These are phyloP conservation scores for Parazoanthus swiftii DNA, from an alignment of 92 coral and sea anemone species.

Conservation along the genomic window DNA sequence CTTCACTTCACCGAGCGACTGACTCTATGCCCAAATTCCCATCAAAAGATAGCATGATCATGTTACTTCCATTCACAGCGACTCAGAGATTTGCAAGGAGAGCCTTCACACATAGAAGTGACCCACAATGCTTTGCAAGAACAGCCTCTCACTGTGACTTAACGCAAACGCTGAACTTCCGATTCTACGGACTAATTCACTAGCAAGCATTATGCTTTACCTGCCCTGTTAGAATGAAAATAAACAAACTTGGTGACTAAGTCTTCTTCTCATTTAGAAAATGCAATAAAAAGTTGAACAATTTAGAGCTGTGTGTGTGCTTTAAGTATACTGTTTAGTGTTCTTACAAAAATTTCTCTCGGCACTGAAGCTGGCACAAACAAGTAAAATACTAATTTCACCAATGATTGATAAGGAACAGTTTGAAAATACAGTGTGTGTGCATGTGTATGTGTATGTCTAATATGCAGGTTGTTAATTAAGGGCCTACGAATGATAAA, in stretches of 20 bases:
- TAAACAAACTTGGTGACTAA: conserved; percentile 37
- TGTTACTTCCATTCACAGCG: conserved; percentile 42
- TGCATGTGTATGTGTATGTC: too few relatives aligned
- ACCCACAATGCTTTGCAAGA: conserved; percentile 42
- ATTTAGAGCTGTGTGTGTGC: not conserved
- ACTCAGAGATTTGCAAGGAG: conserved; percentile 41
- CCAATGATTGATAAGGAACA: not conserved
- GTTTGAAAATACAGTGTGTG: not conserved
- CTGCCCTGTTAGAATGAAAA: conserved; percentile 71
- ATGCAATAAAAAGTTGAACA: not conserved
- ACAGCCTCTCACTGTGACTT: conserved; percentile 44
- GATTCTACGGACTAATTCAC: conserved; percentile 38
- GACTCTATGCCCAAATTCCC: conserved; percentile 42
- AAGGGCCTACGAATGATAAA: too few relatives aligned
- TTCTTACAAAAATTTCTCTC: not conserved
- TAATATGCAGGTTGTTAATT: too few relatives aligned
- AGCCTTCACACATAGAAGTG: conserved; percentile 44
- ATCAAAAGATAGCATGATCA: conserved; percentile 44
- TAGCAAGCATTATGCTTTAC: conserved; percentile 47
- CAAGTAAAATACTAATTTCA: too few relatives aligned
- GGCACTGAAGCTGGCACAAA: not conserved
- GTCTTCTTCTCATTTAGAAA: conserved; percentile 10
- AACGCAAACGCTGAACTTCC: conserved; percentile 43
- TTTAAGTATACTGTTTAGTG: not conserved
- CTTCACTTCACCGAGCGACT: conserved; percentile 37